phyloP scores from a whole-genome alignment of 2,888 invertebrate genomes.

The Gastrophysa polygoni region DNA sequence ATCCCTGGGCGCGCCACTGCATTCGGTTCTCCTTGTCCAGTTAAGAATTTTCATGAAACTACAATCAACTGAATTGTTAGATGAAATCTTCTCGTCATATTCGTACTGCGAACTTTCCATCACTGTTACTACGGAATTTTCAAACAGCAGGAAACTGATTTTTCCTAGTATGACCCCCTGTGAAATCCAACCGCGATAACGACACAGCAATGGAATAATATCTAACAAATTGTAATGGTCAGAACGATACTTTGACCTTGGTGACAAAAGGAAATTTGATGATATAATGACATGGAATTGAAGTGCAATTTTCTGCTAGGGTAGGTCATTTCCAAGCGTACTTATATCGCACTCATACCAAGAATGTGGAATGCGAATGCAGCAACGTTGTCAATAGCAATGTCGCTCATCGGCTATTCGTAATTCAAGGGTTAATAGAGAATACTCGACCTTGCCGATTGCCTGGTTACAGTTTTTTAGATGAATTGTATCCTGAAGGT shows the following conservation, averaged over 20 bases:
- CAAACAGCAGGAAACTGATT: conserved; percentile 5
- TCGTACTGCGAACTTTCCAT: not conserved
- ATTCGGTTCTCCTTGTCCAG: too few species aligned
- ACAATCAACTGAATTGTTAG: too few species aligned
- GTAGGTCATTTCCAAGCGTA: not conserved
- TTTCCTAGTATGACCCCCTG: not conserved
- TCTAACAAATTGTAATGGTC: conserved; percentile 21
- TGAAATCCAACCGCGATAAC: not conserved
- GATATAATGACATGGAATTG: not conserved
- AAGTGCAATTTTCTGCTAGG: not conserved
- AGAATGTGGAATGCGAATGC: too few species aligned
- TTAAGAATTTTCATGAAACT: too few species aligned
- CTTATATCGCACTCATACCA: not conserved
- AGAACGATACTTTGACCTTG: conserved; percentile 19
- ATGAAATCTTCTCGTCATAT: not conserved
- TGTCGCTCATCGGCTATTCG: too few species aligned
- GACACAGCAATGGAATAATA: conserved; percentile 13
- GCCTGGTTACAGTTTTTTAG: too few species aligned
- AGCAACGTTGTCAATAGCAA: too few species aligned
- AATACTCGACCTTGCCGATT: too few species aligned
- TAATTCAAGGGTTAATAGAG: too few species aligned
- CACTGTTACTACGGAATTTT: conserved; percentile 15
- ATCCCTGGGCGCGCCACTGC: too few species aligned
- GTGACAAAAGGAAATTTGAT: conserved; percentile 2
- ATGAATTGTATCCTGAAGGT: too few species aligned